Evolutionary conservation across 2,797 vertebrate species (phyloP).

Genomic region (Ptychobarbus kaznakovi): DNA sequence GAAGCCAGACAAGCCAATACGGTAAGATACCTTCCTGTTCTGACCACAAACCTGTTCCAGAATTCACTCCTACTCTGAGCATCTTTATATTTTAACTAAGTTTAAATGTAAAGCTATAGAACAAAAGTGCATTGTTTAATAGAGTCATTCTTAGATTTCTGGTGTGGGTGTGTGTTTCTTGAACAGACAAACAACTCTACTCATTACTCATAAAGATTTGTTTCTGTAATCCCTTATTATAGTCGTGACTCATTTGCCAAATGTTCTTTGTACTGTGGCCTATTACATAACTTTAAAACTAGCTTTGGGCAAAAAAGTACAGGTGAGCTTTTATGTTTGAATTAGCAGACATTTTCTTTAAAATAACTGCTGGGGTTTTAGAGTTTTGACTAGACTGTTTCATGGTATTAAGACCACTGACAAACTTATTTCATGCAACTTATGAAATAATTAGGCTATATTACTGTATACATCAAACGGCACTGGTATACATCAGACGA

Average conservation of each 20-base stretch:
- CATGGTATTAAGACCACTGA: neutral
- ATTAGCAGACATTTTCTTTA: neutral
- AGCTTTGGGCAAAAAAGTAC: slow-evolving; percentile 1
- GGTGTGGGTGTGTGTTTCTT: neutral
- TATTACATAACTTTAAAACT: neutral
- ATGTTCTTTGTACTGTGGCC: neutral
- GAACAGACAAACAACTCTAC: neutral
- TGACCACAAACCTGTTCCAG: neutral
- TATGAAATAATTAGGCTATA: neutral
- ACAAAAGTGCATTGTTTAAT: neutral
- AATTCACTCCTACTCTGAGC: neutral
- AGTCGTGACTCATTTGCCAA: neutral
- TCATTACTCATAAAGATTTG: neutral
- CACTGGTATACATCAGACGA: neutral
- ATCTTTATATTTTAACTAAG: too few species aligned
- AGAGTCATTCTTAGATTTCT: neutral
- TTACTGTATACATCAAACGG: too few species aligned
- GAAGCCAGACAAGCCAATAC: slow-evolving; percentile 82
- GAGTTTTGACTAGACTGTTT: neutral
- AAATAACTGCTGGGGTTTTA: neutral
- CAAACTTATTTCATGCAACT: neutral
- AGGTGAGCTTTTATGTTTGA: slow-evolving; percentile 9
- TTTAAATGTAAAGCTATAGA: neutral
- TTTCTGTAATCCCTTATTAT: slow-evolving; percentile 12
- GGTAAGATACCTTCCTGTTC: slow-evolving; percentile 71